Evolutionary conservation across 35 echinoderm and acorn worm species (phyloP).

Genomic region (Nesometra sesokonis): DNA sequence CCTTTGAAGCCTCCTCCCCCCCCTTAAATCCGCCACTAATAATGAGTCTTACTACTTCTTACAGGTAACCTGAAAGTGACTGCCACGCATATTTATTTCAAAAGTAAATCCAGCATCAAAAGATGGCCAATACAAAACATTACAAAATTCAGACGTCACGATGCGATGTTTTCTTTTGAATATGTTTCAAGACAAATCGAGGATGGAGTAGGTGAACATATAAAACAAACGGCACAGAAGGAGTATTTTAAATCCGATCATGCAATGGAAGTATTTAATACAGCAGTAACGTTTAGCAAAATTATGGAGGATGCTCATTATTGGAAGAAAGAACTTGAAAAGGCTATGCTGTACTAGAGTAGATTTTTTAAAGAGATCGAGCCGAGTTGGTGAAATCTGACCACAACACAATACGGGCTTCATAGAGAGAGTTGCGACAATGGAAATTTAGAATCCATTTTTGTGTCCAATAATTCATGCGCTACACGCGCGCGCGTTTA

Average conservation of each 20-base stretch:
- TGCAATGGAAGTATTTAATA: not conserved
- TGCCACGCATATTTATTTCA: slow-evolving; percentile 8
- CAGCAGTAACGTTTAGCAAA: not conserved
- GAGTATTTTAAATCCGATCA: not conserved
- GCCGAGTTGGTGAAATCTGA: too few relatives aligned
- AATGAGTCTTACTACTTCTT: not conserved
- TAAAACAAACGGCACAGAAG: not conserved
- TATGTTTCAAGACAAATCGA: not conserved
- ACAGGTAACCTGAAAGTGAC: slow-evolving; percentile 23
- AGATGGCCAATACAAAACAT: slow-evolving; percentile 12
- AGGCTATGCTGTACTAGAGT: not conserved
- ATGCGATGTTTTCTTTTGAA: slow-evolving; percentile 2
- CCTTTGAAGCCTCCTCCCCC: too few relatives aligned
- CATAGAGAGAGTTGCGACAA: too few relatives aligned
- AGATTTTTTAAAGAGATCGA: too few relatives aligned
- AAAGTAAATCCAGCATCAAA: not conserved
- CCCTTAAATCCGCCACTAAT: too few relatives aligned
- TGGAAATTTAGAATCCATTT: too few relatives aligned
- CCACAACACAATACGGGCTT: too few relatives aligned
- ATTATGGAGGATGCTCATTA: not conserved
- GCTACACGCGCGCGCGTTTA: too few relatives aligned
- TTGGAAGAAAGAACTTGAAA: not conserved
- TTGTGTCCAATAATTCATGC: too few relatives aligned
- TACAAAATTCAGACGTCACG: not conserved
- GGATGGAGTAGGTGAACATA: not conserved